These are phyloP conservation scores for Slavum lentiscoides DNA, from an alignment of 2,888 invertebrate species.

Conservation along the genomic window DNA sequence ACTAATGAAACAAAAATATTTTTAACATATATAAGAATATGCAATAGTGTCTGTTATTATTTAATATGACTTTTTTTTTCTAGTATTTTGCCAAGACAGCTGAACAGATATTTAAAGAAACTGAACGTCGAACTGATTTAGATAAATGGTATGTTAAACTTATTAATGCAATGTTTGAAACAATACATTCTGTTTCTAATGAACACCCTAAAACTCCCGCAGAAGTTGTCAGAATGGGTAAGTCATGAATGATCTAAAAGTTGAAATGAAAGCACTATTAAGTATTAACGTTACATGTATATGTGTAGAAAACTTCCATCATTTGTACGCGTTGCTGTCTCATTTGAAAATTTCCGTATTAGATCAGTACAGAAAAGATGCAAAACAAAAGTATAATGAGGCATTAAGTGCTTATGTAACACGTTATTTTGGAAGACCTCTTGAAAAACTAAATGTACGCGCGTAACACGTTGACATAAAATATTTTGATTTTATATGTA, in stretches of 20 bases:
- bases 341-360: constrained; percentile 87
- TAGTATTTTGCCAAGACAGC: constrained; percentile 81
- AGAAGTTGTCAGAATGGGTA: constrained; percentile 84
- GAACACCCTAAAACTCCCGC: constrained; percentile 91
- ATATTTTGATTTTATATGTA: not conserved
- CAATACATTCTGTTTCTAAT: constrained; percentile 74
- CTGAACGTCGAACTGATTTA: constrained; percentile 84
- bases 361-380: constrained; percentile 85
- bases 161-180: constrained; percentile 81
- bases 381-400: constrained; percentile 86
- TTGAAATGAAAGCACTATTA: not conserved
- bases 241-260: constrained; percentile 21
- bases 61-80: constrained; percentile 35
- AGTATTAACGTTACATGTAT: constrained; percentile 43
- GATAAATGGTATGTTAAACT: constrained; percentile 88
- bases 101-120: constrained; percentile 83
- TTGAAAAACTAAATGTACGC: constrained; percentile 86
- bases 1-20: not conserved
- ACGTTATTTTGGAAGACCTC: constrained; percentile 89
- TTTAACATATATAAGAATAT: not conserved
- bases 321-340: constrained; percentile 82
- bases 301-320: constrained; percentile 88
- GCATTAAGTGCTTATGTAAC: constrained; percentile 89
- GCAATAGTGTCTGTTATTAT: not conserved
- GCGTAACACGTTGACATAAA: constrained; percentile 56